These are phyloP conservation scores for Trinorchestia longiramus DNA, from an alignment of 1,140 invertebrate species.

Conservation along the genomic window DNA sequence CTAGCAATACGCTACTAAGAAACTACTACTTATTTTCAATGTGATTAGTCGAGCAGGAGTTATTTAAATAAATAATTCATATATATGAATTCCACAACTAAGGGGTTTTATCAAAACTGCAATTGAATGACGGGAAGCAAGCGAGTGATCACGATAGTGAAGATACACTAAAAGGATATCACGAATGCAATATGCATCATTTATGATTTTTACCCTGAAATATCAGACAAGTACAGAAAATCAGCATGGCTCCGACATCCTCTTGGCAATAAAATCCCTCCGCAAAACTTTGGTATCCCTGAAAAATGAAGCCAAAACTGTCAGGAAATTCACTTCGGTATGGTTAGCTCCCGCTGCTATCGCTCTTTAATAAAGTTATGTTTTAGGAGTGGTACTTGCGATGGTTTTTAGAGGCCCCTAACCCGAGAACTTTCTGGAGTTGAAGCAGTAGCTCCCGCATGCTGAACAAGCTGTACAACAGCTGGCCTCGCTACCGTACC, in stretches of 20 bases:
- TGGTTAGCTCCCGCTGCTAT: background rate
- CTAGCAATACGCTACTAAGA: too few species aligned
- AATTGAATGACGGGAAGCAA: too few species aligned
- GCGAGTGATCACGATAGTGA: too few species aligned
- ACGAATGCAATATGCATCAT: background rate
- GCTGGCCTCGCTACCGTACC: background rate
- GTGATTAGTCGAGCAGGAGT: too few species aligned
- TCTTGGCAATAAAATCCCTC: background rate
- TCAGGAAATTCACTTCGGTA: background rate
- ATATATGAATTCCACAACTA: too few species aligned
- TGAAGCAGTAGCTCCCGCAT: background rate
- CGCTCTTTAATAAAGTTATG: background rate
- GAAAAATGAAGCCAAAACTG: background rate
- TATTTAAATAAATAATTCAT: too few species aligned
- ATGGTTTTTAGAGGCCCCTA: background rate
- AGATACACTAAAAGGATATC: too few species aligned
- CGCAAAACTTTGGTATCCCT: background rate
- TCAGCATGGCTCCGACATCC: background rate
- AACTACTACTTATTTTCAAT: too few species aligned
- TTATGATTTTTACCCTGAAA: background rate
- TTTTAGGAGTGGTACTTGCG: slow-evolving; percentile 6
- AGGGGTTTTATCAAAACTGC: too few species aligned
- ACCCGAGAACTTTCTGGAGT: background rate
- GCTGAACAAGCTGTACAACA: background rate
- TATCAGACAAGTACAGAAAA: background rate